Evolutionary conservation across 2,888 invertebrate species (phyloP).

Genomic region (Oscheius sp.): DNA sequence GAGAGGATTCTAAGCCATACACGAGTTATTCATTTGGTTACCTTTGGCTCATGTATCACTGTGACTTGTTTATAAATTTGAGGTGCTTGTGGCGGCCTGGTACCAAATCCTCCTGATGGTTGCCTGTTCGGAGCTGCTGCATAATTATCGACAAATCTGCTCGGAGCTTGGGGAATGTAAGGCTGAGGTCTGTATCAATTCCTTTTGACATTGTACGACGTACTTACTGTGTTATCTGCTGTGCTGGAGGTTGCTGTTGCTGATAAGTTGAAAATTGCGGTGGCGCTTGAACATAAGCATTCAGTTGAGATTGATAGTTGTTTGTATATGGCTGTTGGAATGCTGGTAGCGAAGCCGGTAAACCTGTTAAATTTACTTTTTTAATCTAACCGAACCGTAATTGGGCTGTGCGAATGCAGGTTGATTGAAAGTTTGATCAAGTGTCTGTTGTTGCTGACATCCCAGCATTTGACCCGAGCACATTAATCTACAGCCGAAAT

Average conservation of each 20-base stretch:
- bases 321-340: not conserved
- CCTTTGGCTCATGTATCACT: not conserved
- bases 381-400: not conserved
- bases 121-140: not conserved
- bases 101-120: not conserved
- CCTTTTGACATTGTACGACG: not conserved
- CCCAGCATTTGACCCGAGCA: slow-evolving; percentile 13
- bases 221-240: not conserved
- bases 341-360: slow-evolving; percentile 3
- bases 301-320: not conserved
- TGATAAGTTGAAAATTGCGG: not conserved
- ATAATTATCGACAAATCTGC: slow-evolving; percentile 9
- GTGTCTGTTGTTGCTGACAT: slow-evolving; percentile 5
- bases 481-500: slow-evolving; percentile 20
- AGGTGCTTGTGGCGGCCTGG: slow-evolving; percentile 1
- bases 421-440: slow-evolving; percentile 5
- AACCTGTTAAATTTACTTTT: too few relatives aligned
- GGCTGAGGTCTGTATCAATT: not conserved
- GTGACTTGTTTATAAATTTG: not conserved
- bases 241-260: not conserved
- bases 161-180: slow-evolving; percentile 9
- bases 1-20: not conserved
- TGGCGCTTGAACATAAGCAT: not conserved
- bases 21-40: too few relatives aligned
- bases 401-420: not conserved